Percentiles rank a stretch among this genome's conserved stretches.
Conservation (phyloP, 2,888 invertebrate genomes). For the Hetaerina titia region DNA sequence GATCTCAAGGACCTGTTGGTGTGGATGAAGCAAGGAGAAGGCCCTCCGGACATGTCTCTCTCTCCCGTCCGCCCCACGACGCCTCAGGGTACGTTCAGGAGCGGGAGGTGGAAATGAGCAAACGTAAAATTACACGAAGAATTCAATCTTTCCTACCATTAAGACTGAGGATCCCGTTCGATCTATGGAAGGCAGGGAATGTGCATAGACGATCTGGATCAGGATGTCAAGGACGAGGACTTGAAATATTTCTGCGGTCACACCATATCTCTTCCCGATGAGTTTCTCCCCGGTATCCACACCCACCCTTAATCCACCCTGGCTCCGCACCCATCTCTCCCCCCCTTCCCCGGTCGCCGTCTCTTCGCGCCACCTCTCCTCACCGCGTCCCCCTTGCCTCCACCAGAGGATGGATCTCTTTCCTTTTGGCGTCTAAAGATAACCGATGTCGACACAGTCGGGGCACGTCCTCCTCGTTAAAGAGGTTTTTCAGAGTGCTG, state of each 20-base stretch:
- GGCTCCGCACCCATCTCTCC: not conserved
- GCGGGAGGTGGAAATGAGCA: not conserved
- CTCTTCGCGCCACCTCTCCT: not conserved
- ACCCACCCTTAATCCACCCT: not conserved
- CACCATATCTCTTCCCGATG: not conserved
- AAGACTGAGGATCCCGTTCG: not conserved
- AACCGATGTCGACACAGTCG: constrained; percentile 52
- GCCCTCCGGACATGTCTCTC: no score
- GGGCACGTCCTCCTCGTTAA: constrained; percentile 37
- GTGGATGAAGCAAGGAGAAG: not conserved
- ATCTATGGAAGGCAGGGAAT: not conserved
- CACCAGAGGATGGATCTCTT: not conserved
- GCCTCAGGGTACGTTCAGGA: not conserved
- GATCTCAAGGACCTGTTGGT: no score
- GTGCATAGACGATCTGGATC: constrained; percentile 15
- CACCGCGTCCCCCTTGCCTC: not conserved
- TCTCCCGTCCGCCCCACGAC: no score
- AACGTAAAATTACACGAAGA: not conserved
- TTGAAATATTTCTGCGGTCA: constrained; percentile 24
- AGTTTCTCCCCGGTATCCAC: not conserved
- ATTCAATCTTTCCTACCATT: not conserved
- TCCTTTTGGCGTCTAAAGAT: constrained; percentile 45
- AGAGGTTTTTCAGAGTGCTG: not conserved
- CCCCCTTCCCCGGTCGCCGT: not conserved
- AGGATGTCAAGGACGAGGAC: constrained; percentile 53